Conservation (phyloP, 2,797 vertebrate species). For the Gymnocypris eckloni region DNA sequence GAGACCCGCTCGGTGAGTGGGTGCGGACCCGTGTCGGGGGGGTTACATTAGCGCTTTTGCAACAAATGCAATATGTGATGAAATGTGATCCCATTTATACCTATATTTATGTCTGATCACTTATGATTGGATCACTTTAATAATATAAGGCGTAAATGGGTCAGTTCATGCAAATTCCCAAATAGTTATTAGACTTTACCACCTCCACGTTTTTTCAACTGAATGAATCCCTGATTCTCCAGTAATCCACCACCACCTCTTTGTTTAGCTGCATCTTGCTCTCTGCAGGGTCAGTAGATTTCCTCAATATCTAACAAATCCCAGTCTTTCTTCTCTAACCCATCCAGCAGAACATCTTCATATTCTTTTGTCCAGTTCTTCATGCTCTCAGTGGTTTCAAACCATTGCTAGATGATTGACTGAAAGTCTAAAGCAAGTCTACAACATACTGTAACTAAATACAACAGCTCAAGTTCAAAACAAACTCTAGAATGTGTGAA, state of each 20-base stretch:
- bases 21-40: too few species aligned
- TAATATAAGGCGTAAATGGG: background rate
- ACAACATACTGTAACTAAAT: background rate
- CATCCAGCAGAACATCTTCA: background rate
- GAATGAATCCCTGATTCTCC: background rate
- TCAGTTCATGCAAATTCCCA: background rate
- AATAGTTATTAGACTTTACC: background rate
- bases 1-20: too few species aligned
- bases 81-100: background rate
- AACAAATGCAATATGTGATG: background rate
- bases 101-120: background rate
- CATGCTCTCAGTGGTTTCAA: background rate
- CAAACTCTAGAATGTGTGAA: background rate
- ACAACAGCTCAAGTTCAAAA: background rate
- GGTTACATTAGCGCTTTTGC: too few species aligned
- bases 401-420: background rate
- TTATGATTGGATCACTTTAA: background rate
- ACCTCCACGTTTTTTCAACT: background rate
- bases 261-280: background rate
- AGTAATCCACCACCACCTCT: background rate
- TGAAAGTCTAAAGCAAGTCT: background rate
- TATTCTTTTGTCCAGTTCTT: background rate
- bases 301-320: too few species aligned
- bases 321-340: background rate
- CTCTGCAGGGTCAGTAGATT: too few species aligned